Base-by-base conservation (phyloP, 2,113 vertebrate genomes). In the Benitochromis conjunctus region DNA sequence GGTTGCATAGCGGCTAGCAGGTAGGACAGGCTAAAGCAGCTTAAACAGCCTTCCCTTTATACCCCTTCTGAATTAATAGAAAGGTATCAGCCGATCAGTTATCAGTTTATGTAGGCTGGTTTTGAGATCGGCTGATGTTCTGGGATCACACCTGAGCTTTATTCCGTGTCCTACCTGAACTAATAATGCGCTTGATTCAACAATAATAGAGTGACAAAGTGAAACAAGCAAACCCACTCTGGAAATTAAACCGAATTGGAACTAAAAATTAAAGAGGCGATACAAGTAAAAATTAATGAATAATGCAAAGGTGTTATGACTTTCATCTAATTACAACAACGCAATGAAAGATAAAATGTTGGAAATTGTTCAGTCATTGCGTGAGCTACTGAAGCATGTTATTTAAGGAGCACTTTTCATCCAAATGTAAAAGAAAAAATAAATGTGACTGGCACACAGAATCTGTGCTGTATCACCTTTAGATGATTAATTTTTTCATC, bases 401-500 rank as follows among this genome's bases (percentile, higher is more conserved):
- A 43, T 84, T 78, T 57, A 43, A n/a, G 24, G 29, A 18, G 3
- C 24, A 60, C 24, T 79, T 87, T 76, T 57, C 29, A 29, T 69
- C n/a, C 13, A 38, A 57, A 51, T 53, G 26, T 53, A 51, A 76
- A 76, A 34, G 46, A n/a, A 51, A 31, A 26, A 53, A 31, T 12
- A 31, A 76, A 53, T 51, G 69, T 76, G 69, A n/a, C n/a, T 56
- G 56, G 5, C 26, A 24, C 46, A 71, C 10, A 16, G 31, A 36
- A 46, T 57, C 14, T 79, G 36, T 19, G 69, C 12, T 9, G 5
- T 62, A 6, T 58, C 57, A 56, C 41, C 46, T 9, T 69, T 36
- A 55, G 29, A 80, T 58, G 11, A 54, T 80, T n/a, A 62, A 69
- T 85, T 76, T 76, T 34, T 76, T 76, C 46, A 76, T 76, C 10